A percentile compares a stretch with the other conserved stretches of the same genome.
phyloP scores from a whole-genome alignment of 2,797 vertebrate genomes.

The Cetoscarus ocellatus region DNA sequence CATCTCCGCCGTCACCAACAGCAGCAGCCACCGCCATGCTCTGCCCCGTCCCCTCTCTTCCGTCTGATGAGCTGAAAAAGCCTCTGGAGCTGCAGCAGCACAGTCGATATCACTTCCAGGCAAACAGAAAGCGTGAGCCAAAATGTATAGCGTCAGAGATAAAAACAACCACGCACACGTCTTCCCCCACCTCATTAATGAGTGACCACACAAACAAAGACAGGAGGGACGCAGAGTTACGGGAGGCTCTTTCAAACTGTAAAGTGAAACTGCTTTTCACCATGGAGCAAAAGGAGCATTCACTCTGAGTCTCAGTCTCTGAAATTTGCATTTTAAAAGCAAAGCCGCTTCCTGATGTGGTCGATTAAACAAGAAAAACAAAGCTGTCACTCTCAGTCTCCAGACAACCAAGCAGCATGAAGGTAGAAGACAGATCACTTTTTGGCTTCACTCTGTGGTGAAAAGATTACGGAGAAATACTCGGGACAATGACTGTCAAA shows the following conservation, averaged over 20 bases:
- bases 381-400: constrained; percentile 31
- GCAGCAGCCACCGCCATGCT: not conserved
- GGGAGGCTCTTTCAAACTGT: constrained; percentile 28
- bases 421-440: not conserved
- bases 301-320: not conserved
- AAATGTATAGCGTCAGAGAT: constrained; percentile 16
- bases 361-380: constrained; percentile 43
- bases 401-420: constrained; percentile 5
- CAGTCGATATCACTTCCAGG: constrained; percentile 53
- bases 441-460: not conserved
- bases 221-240: not conserved
- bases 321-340: constrained; percentile 58
- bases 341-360: constrained; percentile 43
- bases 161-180: constrained; percentile 31
- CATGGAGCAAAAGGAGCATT: not conserved
- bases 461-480: constrained; percentile 3
- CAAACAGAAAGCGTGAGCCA: constrained; percentile 17
- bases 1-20: constrained; percentile 23
- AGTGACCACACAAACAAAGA: constrained; percentile 1
- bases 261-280: constrained; percentile 42
- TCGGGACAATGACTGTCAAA: too few relatives aligned
- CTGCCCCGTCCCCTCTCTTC: constrained; percentile 7
- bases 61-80: constrained; percentile 29
- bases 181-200: constrained; percentile 37
- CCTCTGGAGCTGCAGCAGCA: constrained; percentile 35